phyloP scores from a whole-genome alignment of 2,113 vertebrate species.

The Fregetta grallaria region DNA sequence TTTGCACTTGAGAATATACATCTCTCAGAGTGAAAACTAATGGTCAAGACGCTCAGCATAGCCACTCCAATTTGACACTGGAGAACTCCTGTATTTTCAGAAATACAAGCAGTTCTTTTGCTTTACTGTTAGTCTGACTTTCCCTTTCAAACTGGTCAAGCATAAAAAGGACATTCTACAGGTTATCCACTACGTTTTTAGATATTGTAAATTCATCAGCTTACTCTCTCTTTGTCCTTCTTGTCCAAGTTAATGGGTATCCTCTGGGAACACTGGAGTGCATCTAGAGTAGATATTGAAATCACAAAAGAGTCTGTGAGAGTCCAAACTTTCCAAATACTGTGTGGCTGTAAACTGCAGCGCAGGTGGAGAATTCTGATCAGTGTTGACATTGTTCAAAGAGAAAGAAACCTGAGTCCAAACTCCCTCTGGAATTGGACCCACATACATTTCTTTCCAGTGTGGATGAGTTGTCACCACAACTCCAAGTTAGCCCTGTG shows the following conservation, averaged over 20 bases:
- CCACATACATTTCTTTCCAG: accelerated
- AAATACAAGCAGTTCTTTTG: not conserved
- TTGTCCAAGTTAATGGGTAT: not conserved
- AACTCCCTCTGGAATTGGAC: not conserved
- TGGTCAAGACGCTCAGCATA: not conserved
- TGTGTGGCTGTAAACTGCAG: not conserved
- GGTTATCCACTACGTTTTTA: not conserved
- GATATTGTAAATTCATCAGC: not conserved
- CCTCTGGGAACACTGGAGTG: not conserved
- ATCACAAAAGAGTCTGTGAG: not conserved
- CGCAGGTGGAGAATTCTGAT: not conserved
- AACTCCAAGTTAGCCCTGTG: not conserved
- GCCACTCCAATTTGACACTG: not conserved
- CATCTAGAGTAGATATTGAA: not conserved
- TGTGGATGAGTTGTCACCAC: not conserved
- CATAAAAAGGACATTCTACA: not conserved
- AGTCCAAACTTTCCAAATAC: not conserved
- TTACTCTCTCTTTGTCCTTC: not conserved
- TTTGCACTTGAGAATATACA: not conserved
- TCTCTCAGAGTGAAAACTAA: not conserved
- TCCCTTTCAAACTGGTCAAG: not conserved
- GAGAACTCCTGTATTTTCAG: not conserved
- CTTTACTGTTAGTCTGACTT: not conserved
- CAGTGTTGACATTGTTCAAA: not conserved
- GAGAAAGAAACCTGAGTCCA: not conserved